Evolutionary conservation across 1,140 invertebrate genomes (phyloP).

Genomic region (Euwallacea fornicatus): DNA sequence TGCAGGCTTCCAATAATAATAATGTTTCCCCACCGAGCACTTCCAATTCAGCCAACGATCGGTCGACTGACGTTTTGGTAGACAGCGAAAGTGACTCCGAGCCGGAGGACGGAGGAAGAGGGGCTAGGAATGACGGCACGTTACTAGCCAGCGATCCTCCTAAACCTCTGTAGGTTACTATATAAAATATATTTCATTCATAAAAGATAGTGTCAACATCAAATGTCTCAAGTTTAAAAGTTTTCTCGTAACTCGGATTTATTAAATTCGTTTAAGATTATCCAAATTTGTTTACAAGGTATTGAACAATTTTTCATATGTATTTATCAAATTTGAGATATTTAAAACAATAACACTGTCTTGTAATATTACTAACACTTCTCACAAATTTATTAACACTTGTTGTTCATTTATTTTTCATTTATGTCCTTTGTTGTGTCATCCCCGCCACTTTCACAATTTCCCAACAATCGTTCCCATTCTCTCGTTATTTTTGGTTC

Average conservation of each 20-base stretch:
- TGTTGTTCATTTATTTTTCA: conserved; percentile 1
- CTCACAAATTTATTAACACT: conserved; percentile 9
- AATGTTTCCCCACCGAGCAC: conserved; percentile 45
- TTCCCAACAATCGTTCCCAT: conserved; percentile 9
- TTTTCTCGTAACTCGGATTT: too few species aligned
- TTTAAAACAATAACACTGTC: too few species aligned
- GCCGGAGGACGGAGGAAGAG: conserved; percentile 66
- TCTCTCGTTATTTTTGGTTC: conserved; percentile 27
- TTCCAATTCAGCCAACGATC: conserved; percentile 43
- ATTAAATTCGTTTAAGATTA: too few species aligned
- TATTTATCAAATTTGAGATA: too few species aligned
- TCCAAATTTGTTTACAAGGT: too few species aligned
- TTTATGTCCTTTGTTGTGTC: not conserved
- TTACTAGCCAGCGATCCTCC: conserved; percentile 93
- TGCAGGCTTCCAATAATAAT: conserved; percentile 44
- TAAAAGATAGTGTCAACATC: too few species aligned
- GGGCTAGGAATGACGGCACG: conserved; percentile 85
- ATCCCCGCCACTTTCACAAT: conserved; percentile 3
- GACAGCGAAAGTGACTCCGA: conserved; percentile 69
- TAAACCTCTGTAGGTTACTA: conserved; percentile 85
- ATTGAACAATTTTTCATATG: too few species aligned
- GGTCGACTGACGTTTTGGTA: conserved; percentile 60
- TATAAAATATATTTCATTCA: too few species aligned
- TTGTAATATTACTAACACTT: not conserved
- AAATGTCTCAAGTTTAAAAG: too few species aligned